Evolutionary conservation across 2,888 invertebrate species (phyloP).

Genomic region (Corbicula japonica): DNA sequence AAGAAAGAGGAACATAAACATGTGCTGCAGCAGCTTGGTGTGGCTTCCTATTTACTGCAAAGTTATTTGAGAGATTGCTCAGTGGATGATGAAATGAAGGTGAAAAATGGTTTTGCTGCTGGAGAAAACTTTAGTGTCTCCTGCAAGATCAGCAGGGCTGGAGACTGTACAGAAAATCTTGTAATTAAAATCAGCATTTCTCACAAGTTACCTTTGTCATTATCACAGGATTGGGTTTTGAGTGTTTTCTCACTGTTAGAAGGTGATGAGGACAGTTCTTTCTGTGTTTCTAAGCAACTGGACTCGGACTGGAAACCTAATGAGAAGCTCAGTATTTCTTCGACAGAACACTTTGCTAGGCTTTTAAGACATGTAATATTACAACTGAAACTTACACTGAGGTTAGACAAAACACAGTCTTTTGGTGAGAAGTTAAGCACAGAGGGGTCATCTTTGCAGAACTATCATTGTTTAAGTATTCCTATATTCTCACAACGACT

Average conservation of each 20-base stretch:
- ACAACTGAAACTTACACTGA: neutral
- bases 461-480: slow-evolving; percentile 17
- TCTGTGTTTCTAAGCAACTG: slow-evolving; percentile 1
- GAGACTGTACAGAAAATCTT: too few species aligned
- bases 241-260: too few species aligned
- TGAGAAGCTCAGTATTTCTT: slow-evolving; percentile 13
- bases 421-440: neutral
- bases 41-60: slow-evolving; percentile 40
- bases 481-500: slow-evolving; percentile 31
- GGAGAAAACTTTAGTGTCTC: neutral
- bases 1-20: slow-evolving; percentile 2
- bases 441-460: neutral
- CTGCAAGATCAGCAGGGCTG: too few species aligned
- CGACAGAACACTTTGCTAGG: neutral
- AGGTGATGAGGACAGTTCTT: neutral
- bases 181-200: too few species aligned
- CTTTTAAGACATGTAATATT: too few species aligned
- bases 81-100: neutral
- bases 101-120: neutral
- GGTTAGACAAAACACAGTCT: neutral
- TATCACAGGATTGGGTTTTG: too few species aligned
- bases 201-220: too few species aligned
- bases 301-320: slow-evolving; percentile 9
- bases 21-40: slow-evolving; percentile 38
- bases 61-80: slow-evolving; percentile 1